Conservation (phyloP, 2,797 vertebrate genomes). For the Chromis chromis region DNA sequence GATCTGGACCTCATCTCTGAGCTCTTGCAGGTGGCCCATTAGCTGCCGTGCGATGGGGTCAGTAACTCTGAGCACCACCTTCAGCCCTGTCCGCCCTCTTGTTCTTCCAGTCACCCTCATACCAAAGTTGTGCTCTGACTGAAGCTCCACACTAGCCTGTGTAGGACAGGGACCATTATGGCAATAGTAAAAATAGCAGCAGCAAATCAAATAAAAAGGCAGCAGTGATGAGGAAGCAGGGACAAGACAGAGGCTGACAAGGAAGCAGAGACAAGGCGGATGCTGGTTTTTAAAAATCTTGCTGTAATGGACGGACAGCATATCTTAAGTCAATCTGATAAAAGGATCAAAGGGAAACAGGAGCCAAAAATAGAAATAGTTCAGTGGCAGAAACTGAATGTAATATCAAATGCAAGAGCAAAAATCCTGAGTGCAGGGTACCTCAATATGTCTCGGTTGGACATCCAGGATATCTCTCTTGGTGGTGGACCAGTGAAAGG, state of each 20-base stretch:
- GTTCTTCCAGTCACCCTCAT: conserved; percentile 84
- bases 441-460: conserved; percentile 90
- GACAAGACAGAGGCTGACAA: conserved; percentile 35
- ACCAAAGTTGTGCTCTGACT: conserved; percentile 89
- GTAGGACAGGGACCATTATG: conserved; percentile 51
- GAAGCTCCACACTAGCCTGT: conserved; percentile 90
- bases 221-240: conserved; percentile 39
- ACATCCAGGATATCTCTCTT: conserved; percentile 94
- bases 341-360: conserved; percentile 42
- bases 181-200: conserved; percentile 58
- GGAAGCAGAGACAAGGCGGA: conserved; percentile 40
- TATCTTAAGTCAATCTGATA: conserved; percentile 57
- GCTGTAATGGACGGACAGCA: conserved; percentile 49
- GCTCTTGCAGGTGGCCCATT: conserved; percentile 70
- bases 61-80: conserved; percentile 80
- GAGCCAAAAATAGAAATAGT: conserved; percentile 47
- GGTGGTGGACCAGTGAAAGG: conserved; percentile 95
- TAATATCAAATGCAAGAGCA: conserved; percentile 22
- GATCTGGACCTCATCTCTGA: conserved; percentile 87
- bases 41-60: conserved; percentile 76
- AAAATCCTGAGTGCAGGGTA: conserved; percentile 57
- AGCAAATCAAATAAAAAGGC: conserved; percentile 68
- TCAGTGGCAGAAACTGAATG: conserved; percentile 31
- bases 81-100: conserved; percentile 85
- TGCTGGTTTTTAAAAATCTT: conserved; percentile 36